Base-by-base conservation (phyloP, 1,140 invertebrate genomes). In the Dendroctonus ponderosae region DNA sequence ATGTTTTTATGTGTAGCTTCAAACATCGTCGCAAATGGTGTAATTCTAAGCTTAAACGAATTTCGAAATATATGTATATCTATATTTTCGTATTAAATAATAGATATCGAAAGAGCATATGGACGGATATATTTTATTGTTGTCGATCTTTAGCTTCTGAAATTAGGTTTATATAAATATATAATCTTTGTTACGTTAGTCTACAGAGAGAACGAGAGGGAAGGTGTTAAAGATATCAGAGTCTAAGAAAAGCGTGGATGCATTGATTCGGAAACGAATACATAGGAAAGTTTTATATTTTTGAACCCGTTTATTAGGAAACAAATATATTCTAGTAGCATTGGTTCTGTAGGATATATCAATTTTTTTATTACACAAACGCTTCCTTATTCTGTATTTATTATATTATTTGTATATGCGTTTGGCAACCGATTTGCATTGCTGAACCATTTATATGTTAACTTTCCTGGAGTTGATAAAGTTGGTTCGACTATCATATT, bases 41-140 rank as follows among this genome's bases (percentile, higher is more conserved):
- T 67, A 61, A 54, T 37, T 67, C 65, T 67, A 67, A 67, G 65
- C 65, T 67, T 70, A 71, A 74, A 72, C 73, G 73, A 73, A 74
- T 74, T 74, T 72, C 70, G 67, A 74, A 69, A 72, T 74, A 66
- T 43, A 60, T 11, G 40, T 57, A 64, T 62, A 74, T 67, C 67
- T 74, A 74, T 74, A 74, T 74, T 74, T 74, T 74, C 73, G 68
- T 74, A 74, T 70, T 67, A 67, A 66, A 69, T 70, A 54, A 70
- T 67, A 71, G 68, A 68, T 70, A 71, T 71, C 71, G 70, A 67
- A 66, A 62, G 46, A 73, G 53, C 60, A 66, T 59, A 72, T 70
- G 54, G 63, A 71, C 62, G 64, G 71, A 74, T 71, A 72, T 73
- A 70, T 71, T 73, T 72, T 72, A 74, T 72, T 72, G 71, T 74